Evolutionary conservation across 2,797 vertebrate genomes (phyloP).

Genomic region (Xerus rutilus): DNA sequence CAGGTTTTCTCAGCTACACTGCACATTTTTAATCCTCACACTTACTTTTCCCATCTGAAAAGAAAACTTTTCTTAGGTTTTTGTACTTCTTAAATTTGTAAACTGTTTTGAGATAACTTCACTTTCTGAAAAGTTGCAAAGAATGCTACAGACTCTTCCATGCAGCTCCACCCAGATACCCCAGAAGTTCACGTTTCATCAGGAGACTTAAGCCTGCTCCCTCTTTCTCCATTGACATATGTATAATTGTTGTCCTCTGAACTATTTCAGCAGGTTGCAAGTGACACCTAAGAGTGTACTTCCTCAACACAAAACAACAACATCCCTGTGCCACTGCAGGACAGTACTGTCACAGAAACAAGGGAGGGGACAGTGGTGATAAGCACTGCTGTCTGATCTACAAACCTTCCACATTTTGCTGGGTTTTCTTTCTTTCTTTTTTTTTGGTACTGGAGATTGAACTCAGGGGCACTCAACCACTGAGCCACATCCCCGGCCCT

Average conservation of each 20-base stretch:
- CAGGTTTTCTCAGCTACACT: constrained; percentile 61
- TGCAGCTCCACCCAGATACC: background rate
- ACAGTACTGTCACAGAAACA: background rate
- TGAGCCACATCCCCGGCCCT: too few species aligned
- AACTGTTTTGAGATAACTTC: constrained; percentile 23
- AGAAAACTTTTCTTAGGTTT: constrained; percentile 20
- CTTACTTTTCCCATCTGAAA: constrained; percentile 56
- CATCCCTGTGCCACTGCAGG: background rate
- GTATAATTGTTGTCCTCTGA: background rate
- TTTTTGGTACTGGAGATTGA: too few species aligned
- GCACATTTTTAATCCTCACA: background rate
- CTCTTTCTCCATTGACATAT: background rate
- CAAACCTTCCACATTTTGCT: background rate
- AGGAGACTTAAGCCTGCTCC: background rate
- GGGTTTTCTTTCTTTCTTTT: background rate
- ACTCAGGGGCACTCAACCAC: too few species aligned
- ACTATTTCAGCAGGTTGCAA: background rate
- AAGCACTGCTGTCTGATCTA: background rate
- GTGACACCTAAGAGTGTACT: background rate
- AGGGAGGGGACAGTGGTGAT: background rate
- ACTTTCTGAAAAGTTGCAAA: background rate
- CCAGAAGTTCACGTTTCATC: background rate
- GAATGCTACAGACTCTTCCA: background rate
- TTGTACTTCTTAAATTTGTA: background rate
- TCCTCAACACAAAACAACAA: background rate